Conservation (phyloP, 2,113 vertebrate species). For the Tor tambroides region DNA sequence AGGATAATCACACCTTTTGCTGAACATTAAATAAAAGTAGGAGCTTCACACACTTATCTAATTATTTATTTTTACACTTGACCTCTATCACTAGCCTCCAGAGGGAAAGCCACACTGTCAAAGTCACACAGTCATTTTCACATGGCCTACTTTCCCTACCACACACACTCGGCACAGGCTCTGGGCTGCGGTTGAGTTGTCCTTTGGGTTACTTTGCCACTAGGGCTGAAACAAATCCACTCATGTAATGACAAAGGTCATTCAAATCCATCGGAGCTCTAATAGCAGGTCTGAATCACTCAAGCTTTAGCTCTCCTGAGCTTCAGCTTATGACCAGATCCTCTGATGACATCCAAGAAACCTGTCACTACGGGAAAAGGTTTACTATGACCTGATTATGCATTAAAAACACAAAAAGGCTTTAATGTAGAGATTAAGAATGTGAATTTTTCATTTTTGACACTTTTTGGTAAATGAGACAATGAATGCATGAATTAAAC, state of each 20-base stretch:
- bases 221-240: constrained; percentile 15
- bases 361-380: neutral
- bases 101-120: constrained; percentile 60
- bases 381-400: neutral
- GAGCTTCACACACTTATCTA: constrained; percentile 25
- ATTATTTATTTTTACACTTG: constrained; percentile 54
- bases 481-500: neutral
- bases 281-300: neutral
- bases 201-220: constrained; percentile 37
- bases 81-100: constrained; percentile 50
- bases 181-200: constrained; percentile 37
- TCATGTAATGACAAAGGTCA: constrained; percentile 44
- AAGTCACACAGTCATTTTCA: constrained; percentile 62
- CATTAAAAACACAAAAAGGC: neutral
- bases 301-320: neutral
- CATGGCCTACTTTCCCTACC: constrained; percentile 66
- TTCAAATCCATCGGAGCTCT: constrained; percentile 41
- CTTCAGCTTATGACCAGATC: constrained; percentile 17
- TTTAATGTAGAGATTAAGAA: neutral
- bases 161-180: constrained; percentile 2
- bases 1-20: neutral
- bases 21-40: constrained; percentile 49
- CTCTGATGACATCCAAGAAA: neutral
- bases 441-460: neutral
- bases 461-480: neutral